Evolutionary conservation across 2,113 vertebrate genomes (phyloP).

Genomic region (Mastomys coucha): DNA sequence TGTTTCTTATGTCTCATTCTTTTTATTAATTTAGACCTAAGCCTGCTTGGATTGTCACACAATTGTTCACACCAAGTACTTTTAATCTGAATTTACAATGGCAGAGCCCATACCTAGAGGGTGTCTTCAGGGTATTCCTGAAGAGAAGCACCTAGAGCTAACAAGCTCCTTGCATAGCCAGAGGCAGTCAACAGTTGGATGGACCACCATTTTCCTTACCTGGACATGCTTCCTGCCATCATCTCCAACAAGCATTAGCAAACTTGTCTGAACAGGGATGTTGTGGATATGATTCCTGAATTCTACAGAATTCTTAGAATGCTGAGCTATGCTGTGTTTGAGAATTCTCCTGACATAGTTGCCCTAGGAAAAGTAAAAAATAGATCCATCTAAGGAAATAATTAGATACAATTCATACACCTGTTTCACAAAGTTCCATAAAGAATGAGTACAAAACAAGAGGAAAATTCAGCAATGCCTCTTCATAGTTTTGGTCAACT

Average conservation of each 20-base stretch:
- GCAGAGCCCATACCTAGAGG: not conserved
- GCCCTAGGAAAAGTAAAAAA: constrained; percentile 18
- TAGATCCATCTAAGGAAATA: not conserved
- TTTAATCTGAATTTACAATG: not conserved
- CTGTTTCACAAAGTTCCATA: not conserved
- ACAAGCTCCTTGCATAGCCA: not conserved
- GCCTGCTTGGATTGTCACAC: not conserved
- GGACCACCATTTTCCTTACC: not conserved
- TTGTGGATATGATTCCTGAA: not conserved
- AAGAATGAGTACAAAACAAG: not conserved
- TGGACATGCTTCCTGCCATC: not conserved
- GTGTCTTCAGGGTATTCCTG: not conserved
- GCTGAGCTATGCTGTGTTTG: not conserved
- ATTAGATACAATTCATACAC: not conserved
- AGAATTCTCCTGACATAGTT: constrained; percentile 31
- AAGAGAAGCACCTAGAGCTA: not conserved
- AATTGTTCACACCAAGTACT: not conserved
- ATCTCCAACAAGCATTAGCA: not conserved
- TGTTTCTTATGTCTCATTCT: not conserved
- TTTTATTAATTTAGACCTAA: not conserved
- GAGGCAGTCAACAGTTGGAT: not conserved
- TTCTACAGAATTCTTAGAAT: not conserved
- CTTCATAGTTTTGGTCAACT: not conserved
- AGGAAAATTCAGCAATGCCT: not conserved
- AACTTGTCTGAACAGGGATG: not conserved